A percentile compares a stretch with the other conserved stretches of the same genome.
Evolutionary conservation across 2,113 vertebrate species (phyloP).

Genomic region (Narcine bancroftii): DNA sequence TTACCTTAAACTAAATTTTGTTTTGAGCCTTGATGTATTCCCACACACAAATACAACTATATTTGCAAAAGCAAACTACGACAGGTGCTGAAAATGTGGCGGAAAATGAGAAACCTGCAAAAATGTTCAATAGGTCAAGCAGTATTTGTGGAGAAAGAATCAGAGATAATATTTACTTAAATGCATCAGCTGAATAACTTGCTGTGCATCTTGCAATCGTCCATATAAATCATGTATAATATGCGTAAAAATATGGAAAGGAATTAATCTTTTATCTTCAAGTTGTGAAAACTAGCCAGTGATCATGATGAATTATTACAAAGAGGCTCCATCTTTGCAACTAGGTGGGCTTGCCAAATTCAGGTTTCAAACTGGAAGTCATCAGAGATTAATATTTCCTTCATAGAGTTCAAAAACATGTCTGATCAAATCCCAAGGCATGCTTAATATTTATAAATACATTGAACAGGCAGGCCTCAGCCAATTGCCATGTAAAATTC

Average conservation of each 20-base stretch:
- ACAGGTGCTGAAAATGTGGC: no score
- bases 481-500: not conserved
- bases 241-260: not conserved
- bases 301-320: not conserved
- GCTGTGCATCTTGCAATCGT: not conserved
- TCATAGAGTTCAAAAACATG: not conserved
- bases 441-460: not conserved
- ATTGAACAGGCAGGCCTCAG: not conserved
- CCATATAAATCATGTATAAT: no score
- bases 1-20: not conserved
- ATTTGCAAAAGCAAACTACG: no score
- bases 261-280: not conserved
- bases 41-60: not conserved
- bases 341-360: not conserved
- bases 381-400: not conserved
- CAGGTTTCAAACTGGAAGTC: not conserved
- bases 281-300: slow-evolving; percentile 7
- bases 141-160: no score
- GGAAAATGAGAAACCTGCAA: no score
- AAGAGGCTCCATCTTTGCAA: not conserved
- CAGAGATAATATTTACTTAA: not conserved
- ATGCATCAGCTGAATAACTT: not conserved
- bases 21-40: not conserved
- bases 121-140: no score
- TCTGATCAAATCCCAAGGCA: no score